Base-by-base conservation (phyloP, 2,797 vertebrate species). In the Xiphorhynchus erythropygius region DNA sequence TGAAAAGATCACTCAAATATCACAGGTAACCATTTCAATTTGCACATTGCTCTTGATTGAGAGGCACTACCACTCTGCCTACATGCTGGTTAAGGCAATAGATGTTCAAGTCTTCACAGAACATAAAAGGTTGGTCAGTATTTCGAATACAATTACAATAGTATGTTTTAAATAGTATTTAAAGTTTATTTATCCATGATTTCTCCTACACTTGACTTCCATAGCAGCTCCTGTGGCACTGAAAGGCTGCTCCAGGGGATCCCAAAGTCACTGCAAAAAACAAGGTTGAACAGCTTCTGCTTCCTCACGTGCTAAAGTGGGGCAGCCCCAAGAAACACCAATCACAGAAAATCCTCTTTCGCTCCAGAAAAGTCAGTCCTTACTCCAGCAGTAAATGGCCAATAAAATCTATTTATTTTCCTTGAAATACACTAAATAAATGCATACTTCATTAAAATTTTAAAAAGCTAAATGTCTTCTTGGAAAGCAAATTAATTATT, bases 181-280 rank as follows among this genome's bases (percentile, higher is more conserved):
- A 52, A 78, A 64, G 23, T 42, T 78, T 57, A 35, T 44, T 59
- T 81, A 53, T 5, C 6, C 22, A 2, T 2, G 0, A 55, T 35
- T 69, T 57, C 42, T n/a, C 50, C 67, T n/a, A 22, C 19, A 35
- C 3, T 9, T 83, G 10, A 27, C 22, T 70, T 32, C 15, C 13
- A 0, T 9, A 63, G 42, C 21, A 55, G 44, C 2, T 7, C 12
- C 22, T 1, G 0, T 7, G 23, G 42, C 25, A 64, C 5, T 78
- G 37, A 52, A 68, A 41, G 47, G n/a, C 30, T 67, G 27, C 7
- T 37, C 55, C 42, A 71, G 13, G 12, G 18, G 21, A 53, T 33
- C 19, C 16, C 17, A 39, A 68, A 69, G 25, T 37, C 42, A 46
- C 16, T 60, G 10, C 18, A 13, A 55, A 69, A 79, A 3, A 17